A percentile compares a stretch with the other conserved stretches of the same genome.
phyloP scores from a whole-genome alignment of 2,888 invertebrate species.

The Oscheius onirici region DNA sequence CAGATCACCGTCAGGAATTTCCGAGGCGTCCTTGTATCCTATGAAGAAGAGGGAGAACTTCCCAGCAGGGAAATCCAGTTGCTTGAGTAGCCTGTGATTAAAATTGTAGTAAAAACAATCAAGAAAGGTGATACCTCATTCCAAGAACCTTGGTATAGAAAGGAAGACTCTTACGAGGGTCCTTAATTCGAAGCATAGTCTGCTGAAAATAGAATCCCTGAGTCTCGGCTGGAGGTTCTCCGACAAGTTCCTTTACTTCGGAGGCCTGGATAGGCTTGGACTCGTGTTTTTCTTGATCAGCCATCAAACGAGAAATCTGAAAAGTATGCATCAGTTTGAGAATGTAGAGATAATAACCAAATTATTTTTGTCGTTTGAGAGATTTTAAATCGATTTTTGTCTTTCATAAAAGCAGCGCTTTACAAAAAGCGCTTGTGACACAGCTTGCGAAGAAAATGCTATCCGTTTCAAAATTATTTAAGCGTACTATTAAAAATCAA shows the following conservation, averaged over 20 bases:
- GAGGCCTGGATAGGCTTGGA: too few species aligned
- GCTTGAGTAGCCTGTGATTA: constrained; percentile 79
- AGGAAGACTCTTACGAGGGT: constrained; percentile 85
- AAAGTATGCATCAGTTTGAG: too few species aligned
- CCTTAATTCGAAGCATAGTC: constrained; percentile 95
- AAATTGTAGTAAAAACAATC: not conserved
- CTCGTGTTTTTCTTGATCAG: too few species aligned
- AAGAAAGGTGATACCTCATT: constrained; percentile 78
- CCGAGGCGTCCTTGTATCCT: constrained; percentile 84
- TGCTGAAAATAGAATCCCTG: constrained; percentile 87
- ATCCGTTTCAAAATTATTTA: too few species aligned
- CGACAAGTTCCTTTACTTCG: constrained; percentile 23
- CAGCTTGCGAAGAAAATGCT: too few species aligned
- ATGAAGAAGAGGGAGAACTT: constrained; percentile 91
- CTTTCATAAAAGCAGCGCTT: too few species aligned
- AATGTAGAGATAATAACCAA: too few species aligned
- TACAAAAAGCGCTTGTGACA: too few species aligned
- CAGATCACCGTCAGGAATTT: constrained; percentile 81
- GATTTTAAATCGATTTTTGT: too few species aligned
- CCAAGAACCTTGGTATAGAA: constrained; percentile 91
- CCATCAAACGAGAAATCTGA: too few species aligned
- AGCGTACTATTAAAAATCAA: too few species aligned
- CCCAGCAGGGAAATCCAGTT: constrained; percentile 87
- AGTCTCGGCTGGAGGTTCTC: constrained; percentile 49
- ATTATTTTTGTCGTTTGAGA: too few species aligned